phyloP scores from a whole-genome alignment of 2,888 invertebrate species.

The Xylota segnis region DNA sequence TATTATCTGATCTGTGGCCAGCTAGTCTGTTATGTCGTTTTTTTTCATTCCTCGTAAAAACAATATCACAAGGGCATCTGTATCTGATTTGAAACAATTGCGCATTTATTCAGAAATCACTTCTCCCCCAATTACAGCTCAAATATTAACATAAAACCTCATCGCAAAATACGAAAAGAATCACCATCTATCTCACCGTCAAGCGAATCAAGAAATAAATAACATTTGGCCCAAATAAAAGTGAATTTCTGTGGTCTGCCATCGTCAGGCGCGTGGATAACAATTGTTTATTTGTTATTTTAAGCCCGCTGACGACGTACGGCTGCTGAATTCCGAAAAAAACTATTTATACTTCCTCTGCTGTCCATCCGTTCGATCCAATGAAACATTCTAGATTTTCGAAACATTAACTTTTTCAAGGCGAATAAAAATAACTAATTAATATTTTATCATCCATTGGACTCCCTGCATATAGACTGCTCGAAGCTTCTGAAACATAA shows the following conservation, averaged over 20 bases:
- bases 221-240: constrained; percentile 47
- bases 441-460: constrained; percentile 35
- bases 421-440: constrained; percentile 53
- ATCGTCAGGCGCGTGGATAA: constrained; percentile 49
- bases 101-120: constrained; percentile 7
- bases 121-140: background rate
- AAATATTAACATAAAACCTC: background rate
- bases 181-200: constrained; percentile 4
- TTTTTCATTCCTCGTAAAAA: too few relatives aligned
- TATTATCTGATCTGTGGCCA: too few relatives aligned
- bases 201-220: constrained; percentile 3
- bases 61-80: background rate
- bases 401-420: constrained; percentile 38
- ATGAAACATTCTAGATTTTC: constrained; percentile 26
- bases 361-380: constrained; percentile 6
- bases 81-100: too few relatives aligned
- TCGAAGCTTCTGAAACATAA: constrained; percentile 17
- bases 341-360: constrained; percentile 53
- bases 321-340: constrained; percentile 56
- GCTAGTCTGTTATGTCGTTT: too few relatives aligned
- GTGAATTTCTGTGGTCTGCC: constrained; percentile 40
- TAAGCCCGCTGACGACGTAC: constrained; percentile 54
- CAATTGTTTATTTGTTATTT: constrained; percentile 55
- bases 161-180: constrained; percentile 2
- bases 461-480: background rate